A percentile compares a stretch with the other conserved stretches of the same genome.
Evolutionary conservation across 2,888 invertebrate species (phyloP).

Genomic region (Acrocyrtus sp.): DNA sequence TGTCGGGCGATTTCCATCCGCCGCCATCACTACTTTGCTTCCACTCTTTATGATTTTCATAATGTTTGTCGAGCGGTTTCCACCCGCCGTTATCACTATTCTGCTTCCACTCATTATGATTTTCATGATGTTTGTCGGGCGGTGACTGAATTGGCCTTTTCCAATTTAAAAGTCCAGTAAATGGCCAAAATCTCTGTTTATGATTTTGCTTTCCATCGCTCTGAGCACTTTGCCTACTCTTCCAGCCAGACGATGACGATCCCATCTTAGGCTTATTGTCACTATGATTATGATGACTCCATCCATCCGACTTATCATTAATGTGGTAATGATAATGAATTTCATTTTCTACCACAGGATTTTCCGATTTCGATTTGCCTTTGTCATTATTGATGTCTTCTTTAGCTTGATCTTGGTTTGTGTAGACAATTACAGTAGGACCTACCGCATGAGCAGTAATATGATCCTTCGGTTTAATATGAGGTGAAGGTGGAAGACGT

Average conservation of each 20-base stretch:
- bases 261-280: slow-evolving; percentile 2
- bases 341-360: slow-evolving; percentile 47
- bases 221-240: too few relatives aligned
- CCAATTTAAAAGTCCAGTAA: not conserved
- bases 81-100: too few relatives aligned
- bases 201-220: not conserved
- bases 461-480: slow-evolving; percentile 7
- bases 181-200: not conserved
- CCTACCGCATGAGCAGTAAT: slow-evolving; percentile 57
- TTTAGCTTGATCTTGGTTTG: slow-evolving; percentile 43
- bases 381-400: too few relatives aligned
- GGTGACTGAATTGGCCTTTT: too few relatives aligned
- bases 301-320: slow-evolving; percentile 11
- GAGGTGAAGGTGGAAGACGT: slow-evolving; percentile 4
- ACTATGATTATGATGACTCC: slow-evolving; percentile 3
- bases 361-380: slow-evolving; percentile 2
- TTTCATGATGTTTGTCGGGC: too few relatives aligned
- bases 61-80: too few relatives aligned
- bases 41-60: too few relatives aligned
- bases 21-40: not conserved
- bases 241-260: not conserved
- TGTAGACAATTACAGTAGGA: slow-evolving; percentile 57
- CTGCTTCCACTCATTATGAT: too few relatives aligned
- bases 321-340: slow-evolving; percentile 60
- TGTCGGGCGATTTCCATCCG: not conserved